Base-by-base conservation (phyloP, 2,113 vertebrate genomes). In the Microcebus griseorufus region DNA sequence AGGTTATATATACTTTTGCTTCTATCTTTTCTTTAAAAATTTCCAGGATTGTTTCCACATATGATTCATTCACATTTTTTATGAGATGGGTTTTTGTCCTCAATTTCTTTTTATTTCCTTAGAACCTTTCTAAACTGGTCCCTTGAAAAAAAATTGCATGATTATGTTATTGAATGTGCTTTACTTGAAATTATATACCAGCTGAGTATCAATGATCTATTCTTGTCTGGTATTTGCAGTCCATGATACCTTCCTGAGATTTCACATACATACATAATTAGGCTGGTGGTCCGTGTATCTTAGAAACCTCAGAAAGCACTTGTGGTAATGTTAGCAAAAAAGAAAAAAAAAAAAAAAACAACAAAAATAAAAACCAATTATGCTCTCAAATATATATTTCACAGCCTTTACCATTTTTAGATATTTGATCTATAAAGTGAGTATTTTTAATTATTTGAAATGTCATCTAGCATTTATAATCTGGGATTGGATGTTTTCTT, bases 31-130 rank as follows among this genome's bases (percentile, higher is more conserved):
- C 27, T 65, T 92, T 76, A 53, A 37, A 37, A 25, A 60, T 65
- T 6, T 7, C 1, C 16, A 39, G 14, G 32, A 37, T 96, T 23
- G 1, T 83, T 81, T 89, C 80, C 22, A 58, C 4, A 34, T 65
- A 34, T n/a, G 20, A 92, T 75, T 20, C 23, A 20, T 48, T 85
- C 58, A 53, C 2, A 83, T 70, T 97, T 78, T 78, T 88, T 37
- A 75, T 23, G 5, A 25, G 58, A 67, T 80, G 2, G 6, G 7
- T 27, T 92, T 96, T 76, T 62, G 20, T 51, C 65, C 48, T 55
- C 55, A 39, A 29, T 84, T 95, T 70, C 4, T 85, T 80, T 88
- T 84, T 11, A 82, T 34, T 10, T 90, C 4, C 65, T n/a, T 48
- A 42, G 23, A 69, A 55, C 3, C 23, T 92, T 95, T 94, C 27